Base-by-base conservation (phyloP, 2,888 invertebrate genomes). In the Caradrina clavipalpis region DNA sequence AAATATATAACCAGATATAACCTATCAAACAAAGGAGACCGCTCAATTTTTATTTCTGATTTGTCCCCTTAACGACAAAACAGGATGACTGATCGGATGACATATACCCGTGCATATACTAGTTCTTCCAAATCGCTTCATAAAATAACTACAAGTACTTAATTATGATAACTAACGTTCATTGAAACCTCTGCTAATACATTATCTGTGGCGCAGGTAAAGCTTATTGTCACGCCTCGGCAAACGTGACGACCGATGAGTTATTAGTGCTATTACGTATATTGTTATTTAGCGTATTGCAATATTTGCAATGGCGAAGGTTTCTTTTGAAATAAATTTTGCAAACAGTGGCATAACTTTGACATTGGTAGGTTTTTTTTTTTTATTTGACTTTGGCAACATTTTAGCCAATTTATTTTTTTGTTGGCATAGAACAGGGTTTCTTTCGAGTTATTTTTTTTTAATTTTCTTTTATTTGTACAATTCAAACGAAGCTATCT, bases 181-280 rank as follows among this genome's bases (percentile, higher is more conserved):
- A 35, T 49, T 17, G n/a, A 56, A 56, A 67, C 49, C 26, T 58
- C 21, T 17, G 39, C 3, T 10, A 15, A n/a, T 42, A 42, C 5
- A 42, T 42, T 45, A 45, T 45, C 45, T 45, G 45, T 45, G n/a
- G 17, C 13, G 19, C 61, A 76, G 61, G 76, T 76, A 75, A 75
- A 57, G 31, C 26, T 58, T 73, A 57, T 73, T 61, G 21, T 35
- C 10, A 15, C 56, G 31, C 13, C 10, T 42, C 17, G 2, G 17
- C 51, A 15, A 42, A 54, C 47, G 49, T 42, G 54, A 69, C n/a
- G 39, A 45, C 11, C 31, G 35, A 47, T 61, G 26, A 47, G 35
- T 47, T 53, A 45, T 17, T 60, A 59, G 26, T 39, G 35, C 39
- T 53, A 45, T 17, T 60, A 59, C 21, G n/a, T 54, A 13, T 62